These are phyloP conservation scores for Cavia aperea DNA, from an alignment of 2,113 vertebrate species.

Conservation along the genomic window DNA sequence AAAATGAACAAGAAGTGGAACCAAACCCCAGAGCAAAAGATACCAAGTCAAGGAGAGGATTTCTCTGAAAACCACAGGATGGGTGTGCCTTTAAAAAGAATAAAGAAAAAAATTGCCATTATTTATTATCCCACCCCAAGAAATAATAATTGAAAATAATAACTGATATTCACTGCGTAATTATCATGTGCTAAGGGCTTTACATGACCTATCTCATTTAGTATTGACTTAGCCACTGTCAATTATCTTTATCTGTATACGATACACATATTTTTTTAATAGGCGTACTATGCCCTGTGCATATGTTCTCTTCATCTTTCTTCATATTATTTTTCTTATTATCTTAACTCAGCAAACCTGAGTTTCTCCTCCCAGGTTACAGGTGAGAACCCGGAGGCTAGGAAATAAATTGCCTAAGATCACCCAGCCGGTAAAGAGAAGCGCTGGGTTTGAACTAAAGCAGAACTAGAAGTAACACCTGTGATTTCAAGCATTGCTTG, in stretches of 20 bases:
- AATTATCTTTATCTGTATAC: neutral
- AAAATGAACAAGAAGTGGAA: neutral
- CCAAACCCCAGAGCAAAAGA: neutral
- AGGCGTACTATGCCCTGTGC: neutral
- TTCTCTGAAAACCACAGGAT: neutral
- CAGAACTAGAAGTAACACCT: fast-evolving
- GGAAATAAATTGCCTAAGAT: neutral
- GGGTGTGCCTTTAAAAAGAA: neutral
- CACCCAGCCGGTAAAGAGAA: neutral
- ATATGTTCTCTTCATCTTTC: neutral
- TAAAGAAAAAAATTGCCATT: neutral
- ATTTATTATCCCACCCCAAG: neutral
- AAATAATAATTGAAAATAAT: neutral
- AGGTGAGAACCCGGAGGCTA: neutral
- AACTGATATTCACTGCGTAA: neutral
- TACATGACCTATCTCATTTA: neutral
- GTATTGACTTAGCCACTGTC: neutral
- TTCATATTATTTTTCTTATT: neutral
- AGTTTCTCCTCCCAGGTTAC: neutral
- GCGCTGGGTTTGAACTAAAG: neutral
- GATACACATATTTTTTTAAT: neutral
- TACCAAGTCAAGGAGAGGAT: neutral
- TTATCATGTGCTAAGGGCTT: neutral
- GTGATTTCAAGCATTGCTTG: neutral
- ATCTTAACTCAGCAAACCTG: neutral